phyloP scores from a whole-genome alignment of 2,888 invertebrate species.

The Spialia ferax region DNA sequence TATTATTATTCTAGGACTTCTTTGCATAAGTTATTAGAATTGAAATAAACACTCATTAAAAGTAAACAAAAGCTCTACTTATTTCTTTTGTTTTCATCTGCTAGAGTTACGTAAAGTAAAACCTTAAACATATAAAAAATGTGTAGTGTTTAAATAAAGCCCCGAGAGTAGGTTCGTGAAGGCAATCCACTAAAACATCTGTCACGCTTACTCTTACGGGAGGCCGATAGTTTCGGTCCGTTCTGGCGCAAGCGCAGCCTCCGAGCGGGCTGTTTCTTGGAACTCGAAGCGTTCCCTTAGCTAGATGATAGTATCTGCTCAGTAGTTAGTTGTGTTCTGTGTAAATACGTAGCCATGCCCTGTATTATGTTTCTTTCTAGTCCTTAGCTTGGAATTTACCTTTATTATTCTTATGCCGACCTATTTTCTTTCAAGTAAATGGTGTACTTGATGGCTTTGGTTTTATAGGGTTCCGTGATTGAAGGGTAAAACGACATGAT shows the following conservation, averaged over 20 bases:
- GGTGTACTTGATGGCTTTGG: not conserved
- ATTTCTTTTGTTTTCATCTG: slow-evolving; percentile 32
- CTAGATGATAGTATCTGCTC: slow-evolving; percentile 59
- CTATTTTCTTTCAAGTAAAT: slow-evolving; percentile 12
- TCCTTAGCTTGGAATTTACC: slow-evolving; percentile 29
- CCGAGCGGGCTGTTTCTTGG: slow-evolving; percentile 68
- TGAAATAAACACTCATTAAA: not conserved
- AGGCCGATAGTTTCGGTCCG: slow-evolving; percentile 48
- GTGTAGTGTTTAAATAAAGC: slow-evolving; percentile 60
- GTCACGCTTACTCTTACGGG: slow-evolving; percentile 52
- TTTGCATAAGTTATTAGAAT: not conserved
- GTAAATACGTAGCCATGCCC: slow-evolving; percentile 49
- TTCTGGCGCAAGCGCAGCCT: slow-evolving; percentile 60
- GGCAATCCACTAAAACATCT: slow-evolving; percentile 67
- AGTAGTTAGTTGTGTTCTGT: slow-evolving; percentile 61
- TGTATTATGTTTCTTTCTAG: slow-evolving; percentile 38
- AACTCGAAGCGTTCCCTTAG: slow-evolving; percentile 57
- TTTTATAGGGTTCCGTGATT: not conserved
- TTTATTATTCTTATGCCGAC: slow-evolving; percentile 16
- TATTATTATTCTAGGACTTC: no score
- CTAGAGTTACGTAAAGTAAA: slow-evolving; percentile 53
- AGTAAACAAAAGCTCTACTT: not conserved
- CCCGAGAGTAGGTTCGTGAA: slow-evolving; percentile 62
- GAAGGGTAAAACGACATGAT: not conserved
- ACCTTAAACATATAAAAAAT: slow-evolving; percentile 48